Conservation (phyloP, 2,113 vertebrate species). For the Rhizomys pruinosus region DNA sequence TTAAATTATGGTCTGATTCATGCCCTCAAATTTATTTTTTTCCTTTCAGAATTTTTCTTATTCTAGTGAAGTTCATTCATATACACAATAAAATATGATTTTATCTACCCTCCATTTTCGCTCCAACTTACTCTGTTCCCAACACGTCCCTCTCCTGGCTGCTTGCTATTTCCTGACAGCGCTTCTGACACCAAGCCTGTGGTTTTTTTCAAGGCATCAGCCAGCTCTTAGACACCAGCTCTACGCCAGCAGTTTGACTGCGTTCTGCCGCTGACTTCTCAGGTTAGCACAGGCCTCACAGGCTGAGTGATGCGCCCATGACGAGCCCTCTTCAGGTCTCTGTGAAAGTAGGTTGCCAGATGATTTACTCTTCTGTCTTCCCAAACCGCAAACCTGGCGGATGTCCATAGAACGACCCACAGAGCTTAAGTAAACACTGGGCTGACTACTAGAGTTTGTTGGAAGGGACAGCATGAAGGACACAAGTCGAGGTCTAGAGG, state of each 20-base stretch:
- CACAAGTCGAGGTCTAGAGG: not conserved
- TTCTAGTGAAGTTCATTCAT: no score
- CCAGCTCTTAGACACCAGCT: not conserved
- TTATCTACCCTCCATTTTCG: no score
- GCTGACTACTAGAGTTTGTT: not conserved
- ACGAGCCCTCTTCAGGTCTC: not conserved
- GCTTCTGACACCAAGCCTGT: not conserved
- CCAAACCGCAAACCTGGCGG: no score
- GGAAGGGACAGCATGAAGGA: not conserved
- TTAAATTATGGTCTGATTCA: no score
- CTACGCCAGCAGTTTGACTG: not conserved
- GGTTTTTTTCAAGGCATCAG: not conserved
- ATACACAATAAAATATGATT: no score
- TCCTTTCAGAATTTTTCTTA: no score
- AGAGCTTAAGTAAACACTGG: not conserved
- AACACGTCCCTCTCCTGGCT: no score
- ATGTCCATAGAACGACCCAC: not conserved
- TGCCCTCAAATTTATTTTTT: no score
- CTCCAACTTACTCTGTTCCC: no score
- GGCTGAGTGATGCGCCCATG: not conserved
- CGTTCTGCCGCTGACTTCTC: not conserved
- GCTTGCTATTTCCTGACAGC: not conserved
- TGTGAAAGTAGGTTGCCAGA: not conserved
- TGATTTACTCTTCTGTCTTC: not conserved
- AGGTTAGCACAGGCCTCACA: not conserved